Conservation (phyloP, 2,888 invertebrate genomes). For the Aquatica leii region DNA sequence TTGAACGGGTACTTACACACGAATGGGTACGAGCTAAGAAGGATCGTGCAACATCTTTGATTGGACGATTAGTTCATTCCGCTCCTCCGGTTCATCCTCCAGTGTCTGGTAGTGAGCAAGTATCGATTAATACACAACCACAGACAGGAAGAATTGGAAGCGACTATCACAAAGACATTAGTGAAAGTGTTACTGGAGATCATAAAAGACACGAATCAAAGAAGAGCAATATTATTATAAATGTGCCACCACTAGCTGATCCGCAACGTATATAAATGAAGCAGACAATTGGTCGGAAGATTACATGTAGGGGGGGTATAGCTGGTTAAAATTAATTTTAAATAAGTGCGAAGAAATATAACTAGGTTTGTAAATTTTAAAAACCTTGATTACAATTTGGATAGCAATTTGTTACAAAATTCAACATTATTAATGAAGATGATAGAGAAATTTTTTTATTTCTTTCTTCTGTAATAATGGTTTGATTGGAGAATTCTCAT, state of each 20-base stretch:
- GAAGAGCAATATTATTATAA: constrained; percentile 58
- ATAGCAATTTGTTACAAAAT: no score
- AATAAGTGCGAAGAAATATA: no score
- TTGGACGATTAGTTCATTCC: constrained; percentile 70
- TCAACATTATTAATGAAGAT: no score
- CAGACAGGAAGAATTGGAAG: constrained; percentile 19
- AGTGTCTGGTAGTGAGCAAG: constrained; percentile 20
- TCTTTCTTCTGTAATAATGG: no score
- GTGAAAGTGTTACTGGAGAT: constrained; percentile 54
- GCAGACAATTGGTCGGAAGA: no score
- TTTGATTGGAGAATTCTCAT: no score
- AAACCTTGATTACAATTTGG: no score
- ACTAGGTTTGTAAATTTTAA: no score
- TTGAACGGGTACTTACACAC: constrained; percentile 78
- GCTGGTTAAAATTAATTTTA: no score
- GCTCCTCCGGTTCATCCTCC: constrained; percentile 46
- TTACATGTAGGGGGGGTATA: no score
- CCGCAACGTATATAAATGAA: constrained; percentile 2
- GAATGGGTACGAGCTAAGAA: constrained; percentile 76
- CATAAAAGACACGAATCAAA: constrained; percentile 59
- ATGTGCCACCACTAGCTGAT: constrained; percentile 28
- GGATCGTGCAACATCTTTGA: constrained; percentile 67
- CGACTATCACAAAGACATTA: constrained; percentile 48
- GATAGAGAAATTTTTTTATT: no score
- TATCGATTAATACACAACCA: constrained; percentile 10